Evolutionary conservation across 2,888 invertebrate genomes (phyloP).

Genomic region (Nephrotoma appendiculata): DNA sequence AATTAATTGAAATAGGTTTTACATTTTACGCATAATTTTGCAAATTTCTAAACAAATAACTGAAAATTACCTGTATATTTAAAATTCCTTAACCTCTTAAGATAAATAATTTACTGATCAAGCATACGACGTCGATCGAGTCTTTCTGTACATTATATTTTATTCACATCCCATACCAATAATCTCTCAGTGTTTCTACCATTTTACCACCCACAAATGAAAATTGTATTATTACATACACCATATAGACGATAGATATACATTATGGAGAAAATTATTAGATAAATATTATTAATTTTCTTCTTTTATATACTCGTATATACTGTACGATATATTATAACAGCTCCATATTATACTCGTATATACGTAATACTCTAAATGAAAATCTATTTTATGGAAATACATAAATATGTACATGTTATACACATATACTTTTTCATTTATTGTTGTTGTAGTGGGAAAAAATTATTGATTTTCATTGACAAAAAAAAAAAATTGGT

Average conservation of each 20-base stretch:
- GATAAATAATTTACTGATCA: no score
- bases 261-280: neutral
- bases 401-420: neutral
- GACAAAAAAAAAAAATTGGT: neutral
- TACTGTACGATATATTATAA: neutral
- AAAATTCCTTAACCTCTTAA: no score
- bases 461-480: neutral
- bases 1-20: no score
- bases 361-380: neutral
- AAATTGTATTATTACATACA: neutral
- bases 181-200: neutral
- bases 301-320: neutral
- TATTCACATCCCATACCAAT: neutral
- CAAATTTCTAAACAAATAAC: no score
- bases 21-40: no score
- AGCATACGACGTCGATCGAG: no score
- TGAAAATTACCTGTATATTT: no score
- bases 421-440: neutral
- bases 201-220: neutral
- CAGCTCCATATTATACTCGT: no score
- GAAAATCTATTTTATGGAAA: neutral
- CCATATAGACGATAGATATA: neutral
- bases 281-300: neutral
- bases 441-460: neutral
- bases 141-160: neutral